Evolutionary conservation across 2,888 invertebrate species (phyloP).

Genomic region (Aphidoletes aphidimyza): DNA sequence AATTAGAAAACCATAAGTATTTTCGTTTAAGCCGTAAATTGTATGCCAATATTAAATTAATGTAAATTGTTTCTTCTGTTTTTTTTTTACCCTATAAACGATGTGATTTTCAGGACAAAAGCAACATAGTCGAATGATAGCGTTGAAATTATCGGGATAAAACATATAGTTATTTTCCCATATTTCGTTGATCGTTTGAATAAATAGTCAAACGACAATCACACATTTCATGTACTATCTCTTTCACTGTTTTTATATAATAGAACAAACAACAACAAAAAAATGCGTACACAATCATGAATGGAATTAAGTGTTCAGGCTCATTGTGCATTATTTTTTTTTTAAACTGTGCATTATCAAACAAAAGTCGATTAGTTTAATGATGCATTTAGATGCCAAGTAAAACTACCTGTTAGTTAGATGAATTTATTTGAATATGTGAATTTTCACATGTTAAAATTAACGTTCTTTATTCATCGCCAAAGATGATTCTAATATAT

Average conservation of each 20-base stretch:
- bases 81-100: neutral
- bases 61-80: neutral
- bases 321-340: constrained; percentile 9
- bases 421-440: no score
- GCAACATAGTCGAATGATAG: no score
- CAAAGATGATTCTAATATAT: no score
- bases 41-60: constrained; percentile 13
- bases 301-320: neutral
- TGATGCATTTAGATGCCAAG: constrained; percentile 21
- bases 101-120: constrained; percentile 23
- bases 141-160: no score
- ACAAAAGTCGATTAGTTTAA: neutral
- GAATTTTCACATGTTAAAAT: no score
- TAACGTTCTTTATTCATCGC: no score
- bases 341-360: no score
- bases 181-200: neutral
- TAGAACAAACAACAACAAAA: neutral
- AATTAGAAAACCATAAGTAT: neutral
- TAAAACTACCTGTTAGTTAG: no score
- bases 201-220: neutral
- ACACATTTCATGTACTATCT: neutral
- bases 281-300: neutral
- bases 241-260: neutral
- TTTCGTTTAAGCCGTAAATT: neutral
- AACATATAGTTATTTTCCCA: no score